Evolutionary conservation across 2,888 invertebrate genomes (phyloP).

Genomic region (Pomacea canaliculata): DNA sequence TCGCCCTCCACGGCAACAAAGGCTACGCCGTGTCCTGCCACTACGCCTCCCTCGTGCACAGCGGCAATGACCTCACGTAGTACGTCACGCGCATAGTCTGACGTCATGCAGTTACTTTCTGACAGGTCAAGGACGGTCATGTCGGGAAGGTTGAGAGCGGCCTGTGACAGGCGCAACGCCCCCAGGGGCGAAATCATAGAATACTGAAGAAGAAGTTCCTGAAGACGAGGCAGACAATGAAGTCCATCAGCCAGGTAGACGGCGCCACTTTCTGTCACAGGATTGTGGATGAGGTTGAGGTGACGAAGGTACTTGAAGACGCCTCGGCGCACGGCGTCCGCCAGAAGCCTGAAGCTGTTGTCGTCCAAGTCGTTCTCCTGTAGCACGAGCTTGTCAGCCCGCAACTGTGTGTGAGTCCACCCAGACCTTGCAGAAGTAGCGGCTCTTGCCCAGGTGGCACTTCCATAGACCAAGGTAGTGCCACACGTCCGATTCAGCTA

Average conservation of each 20-base stretch:
- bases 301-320: slow-evolving; percentile 11
- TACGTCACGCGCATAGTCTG: background rate
- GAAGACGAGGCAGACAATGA: background rate
- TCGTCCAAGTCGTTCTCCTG: slow-evolving; percentile 17
- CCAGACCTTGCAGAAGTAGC: background rate
- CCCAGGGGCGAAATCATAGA: background rate
- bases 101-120: slow-evolving; percentile 14
- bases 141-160: slow-evolving; percentile 7
- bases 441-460: slow-evolving; percentile 15
- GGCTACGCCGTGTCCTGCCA: background rate
- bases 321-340: background rate
- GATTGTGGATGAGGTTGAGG: slow-evolving; percentile 17
- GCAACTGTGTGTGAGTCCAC: slow-evolving; percentile 7
- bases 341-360: background rate
- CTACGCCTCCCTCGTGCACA: background rate
- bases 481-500: slow-evolving; percentile 8
- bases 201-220: slow-evolving; percentile 16
- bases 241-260: background rate
- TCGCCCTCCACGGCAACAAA: background rate
- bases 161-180: background rate
- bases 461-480: slow-evolving; percentile 21
- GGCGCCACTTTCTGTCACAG: background rate
- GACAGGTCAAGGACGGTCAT: slow-evolving; percentile 14
- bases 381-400: slow-evolving; percentile 7
- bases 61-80: background rate